Base-by-base conservation (phyloP, 1,140 invertebrate species). In the Ooceraea biroi region DNA sequence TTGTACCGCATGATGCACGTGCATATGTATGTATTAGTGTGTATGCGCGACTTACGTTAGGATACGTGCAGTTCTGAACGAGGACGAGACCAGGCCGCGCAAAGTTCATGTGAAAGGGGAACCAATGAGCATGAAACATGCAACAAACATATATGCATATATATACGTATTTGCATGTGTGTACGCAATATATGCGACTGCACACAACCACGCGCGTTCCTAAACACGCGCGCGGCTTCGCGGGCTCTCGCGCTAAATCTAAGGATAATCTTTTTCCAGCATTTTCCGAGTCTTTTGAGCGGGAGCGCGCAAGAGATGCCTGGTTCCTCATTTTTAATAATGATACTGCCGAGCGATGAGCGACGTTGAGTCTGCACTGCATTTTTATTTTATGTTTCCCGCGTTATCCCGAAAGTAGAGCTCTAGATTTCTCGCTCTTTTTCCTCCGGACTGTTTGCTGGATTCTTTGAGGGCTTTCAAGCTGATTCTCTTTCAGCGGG, bases 61-160 rank as follows among this genome's bases (percentile, higher is more conserved):
- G 30, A 76, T 46, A 87, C 44, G 80, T 71, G 82, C 61, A 41
- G 55, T 61, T 30, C 44, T 48, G 84, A 92, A 93, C 89, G 92
- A 92, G 91, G 92, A 92, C 91, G 91, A 92, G 85, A 90, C 90
- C 84, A 80, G 41, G 66, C 55, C 66, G 85, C 86, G 90, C 89
- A 93, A 93, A 93, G 92, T 93, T 93, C 92, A 93, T 87, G 91
- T 93, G 92, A 93, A 93, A 93, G 92, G 91, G 88, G 91, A 91
- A 91, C 90, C 91, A 89, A 91, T 89, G 90, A 90, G 88, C 89
- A 89, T 90, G 89, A 88, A 90, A 91, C 91, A 91, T 89, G 88
- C 87, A 90, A 90, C 89, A 77, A 80, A 87, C 89, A 83, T 85
- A 83, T 55, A 52, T 57, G 44, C 25, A 50, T 25, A 14, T 25